phyloP scores from a whole-genome alignment of 2,888 invertebrate species.

The Smittia sp. region DNA sequence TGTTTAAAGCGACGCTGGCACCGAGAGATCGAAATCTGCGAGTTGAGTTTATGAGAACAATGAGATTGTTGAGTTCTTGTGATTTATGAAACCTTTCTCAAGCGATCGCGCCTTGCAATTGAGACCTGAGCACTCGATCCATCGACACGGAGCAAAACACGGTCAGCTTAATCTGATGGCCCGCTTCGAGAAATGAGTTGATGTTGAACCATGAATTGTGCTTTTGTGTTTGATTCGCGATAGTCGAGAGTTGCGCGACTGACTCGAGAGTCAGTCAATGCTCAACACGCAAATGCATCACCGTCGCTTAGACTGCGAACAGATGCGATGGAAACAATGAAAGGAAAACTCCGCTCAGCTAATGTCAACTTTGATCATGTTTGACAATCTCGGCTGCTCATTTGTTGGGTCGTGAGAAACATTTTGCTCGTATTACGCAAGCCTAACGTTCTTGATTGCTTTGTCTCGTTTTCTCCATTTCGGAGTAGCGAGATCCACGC shows the following conservation, averaged over 20 bases:
- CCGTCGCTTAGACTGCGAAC: background rate
- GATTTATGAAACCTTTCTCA: background rate
- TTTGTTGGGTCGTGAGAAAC: conserved; percentile 8
- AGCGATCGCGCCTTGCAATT: background rate
- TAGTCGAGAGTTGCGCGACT: background rate
- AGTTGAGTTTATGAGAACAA: background rate
- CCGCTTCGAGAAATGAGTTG: background rate
- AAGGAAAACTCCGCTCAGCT: background rate
- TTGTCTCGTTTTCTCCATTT: background rate
- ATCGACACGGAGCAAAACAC: background rate
- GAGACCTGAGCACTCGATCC: background rate
- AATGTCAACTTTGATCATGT: background rate
- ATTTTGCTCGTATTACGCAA: background rate
- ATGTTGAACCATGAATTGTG: background rate
- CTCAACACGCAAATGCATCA: background rate
- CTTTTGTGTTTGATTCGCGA: background rate
- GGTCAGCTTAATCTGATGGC: background rate
- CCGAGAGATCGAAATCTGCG: background rate
- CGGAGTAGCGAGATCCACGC: background rate
- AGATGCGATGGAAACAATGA: background rate
- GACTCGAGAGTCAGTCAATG: background rate
- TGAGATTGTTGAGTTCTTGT: background rate
- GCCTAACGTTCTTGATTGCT: background rate
- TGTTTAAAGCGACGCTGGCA: background rate
- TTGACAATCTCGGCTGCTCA: background rate